A percentile compares a stretch with the other conserved stretches of the same genome.
These are phyloP conservation scores for Ophthalmolycus amberensis DNA, from an alignment of 2,113 vertebrate species.

Conservation along the genomic window DNA sequence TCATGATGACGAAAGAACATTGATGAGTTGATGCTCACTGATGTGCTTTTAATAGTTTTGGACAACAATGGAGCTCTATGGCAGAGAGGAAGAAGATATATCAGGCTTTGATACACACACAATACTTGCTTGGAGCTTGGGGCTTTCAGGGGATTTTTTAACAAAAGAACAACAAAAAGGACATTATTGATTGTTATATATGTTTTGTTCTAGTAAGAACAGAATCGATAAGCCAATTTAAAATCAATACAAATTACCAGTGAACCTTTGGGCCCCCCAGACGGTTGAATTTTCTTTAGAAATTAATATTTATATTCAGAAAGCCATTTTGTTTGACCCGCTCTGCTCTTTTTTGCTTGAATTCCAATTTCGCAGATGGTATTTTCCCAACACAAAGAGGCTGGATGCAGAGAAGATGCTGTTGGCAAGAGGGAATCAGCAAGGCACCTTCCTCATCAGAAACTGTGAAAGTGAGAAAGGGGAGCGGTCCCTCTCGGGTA, in stretches of 20 bases:
- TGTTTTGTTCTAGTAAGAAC: not conserved
- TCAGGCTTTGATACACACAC: not conserved
- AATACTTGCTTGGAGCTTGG: not conserved
- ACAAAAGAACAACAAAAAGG: not conserved
- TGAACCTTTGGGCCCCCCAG: not conserved
- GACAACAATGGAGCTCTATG: not conserved
- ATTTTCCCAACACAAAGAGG: constrained; percentile 90
- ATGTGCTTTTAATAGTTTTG: no score
- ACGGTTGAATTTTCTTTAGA: no score
- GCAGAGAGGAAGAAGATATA: not conserved
- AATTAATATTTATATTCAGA: not conserved
- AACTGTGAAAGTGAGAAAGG: constrained; percentile 91
- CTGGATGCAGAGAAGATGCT: constrained; percentile 92
- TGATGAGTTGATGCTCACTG: no score
- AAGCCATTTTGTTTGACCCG: not conserved
- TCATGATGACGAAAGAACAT: no score
- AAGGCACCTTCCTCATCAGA: constrained; percentile 91
- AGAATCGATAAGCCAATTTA: not conserved
- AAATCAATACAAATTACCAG: not conserved
- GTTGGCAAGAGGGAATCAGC: constrained; percentile 78
- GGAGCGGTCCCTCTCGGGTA: constrained; percentile 93
- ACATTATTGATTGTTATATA: not conserved
- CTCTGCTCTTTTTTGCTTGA: not conserved
- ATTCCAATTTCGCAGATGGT: constrained; percentile 88
- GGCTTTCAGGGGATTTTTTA: not conserved